Percentiles rank a stretch among this genome's conserved stretches.
phyloP scores from a whole-genome alignment of 2,113 vertebrate genomes.

The Theropithecus gelada region DNA sequence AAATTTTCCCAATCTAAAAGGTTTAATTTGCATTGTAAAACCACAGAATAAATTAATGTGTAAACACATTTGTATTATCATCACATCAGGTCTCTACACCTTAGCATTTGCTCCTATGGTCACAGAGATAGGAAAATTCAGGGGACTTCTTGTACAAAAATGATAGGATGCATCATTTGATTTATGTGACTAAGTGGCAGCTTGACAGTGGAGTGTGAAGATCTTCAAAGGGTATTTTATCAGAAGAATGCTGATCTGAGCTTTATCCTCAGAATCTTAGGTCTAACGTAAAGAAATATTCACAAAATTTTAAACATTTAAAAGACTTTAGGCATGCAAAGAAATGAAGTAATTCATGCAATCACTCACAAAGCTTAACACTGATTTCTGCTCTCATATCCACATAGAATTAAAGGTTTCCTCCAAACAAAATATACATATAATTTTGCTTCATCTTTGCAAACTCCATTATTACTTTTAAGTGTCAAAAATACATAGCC shows the following conservation, averaged over 20 bases:
- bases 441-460: neutral
- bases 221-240: neutral
- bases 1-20: conserved; percentile 32
- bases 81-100: neutral
- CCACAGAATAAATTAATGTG: neutral
- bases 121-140: neutral
- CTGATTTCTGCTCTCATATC: neutral
- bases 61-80: neutral
- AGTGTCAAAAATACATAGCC: conserved; percentile 34
- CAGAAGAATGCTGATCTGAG: neutral
- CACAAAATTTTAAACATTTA: conserved; percentile 30
- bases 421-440: neutral
- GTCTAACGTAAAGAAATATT: neutral
- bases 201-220: neutral
- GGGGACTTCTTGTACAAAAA: neutral
- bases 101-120: neutral
- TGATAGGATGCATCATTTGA: neutral
- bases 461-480: neutral
- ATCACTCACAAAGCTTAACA: neutral
- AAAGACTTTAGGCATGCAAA: neutral
- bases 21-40: conserved; percentile 40
- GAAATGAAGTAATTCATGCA: neutral
- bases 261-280: neutral
- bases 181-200: neutral
- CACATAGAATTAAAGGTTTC: neutral